Evolutionary conservation across 2,113 vertebrate species (phyloP).

Genomic region (human): GRCh38 chr7:109223501-109224000

Average conservation of each 20-base stretch:
- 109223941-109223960: not conserved
- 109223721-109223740: not conserved
- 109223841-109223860: not conserved
- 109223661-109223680: not conserved
- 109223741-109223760: not conserved
- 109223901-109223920: not conserved
- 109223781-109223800: not conserved
- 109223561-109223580: not conserved
- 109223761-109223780: not conserved
- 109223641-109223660: not conserved
- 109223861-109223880: not conserved
- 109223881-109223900: not conserved
- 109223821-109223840: not conserved
- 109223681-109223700: not conserved
- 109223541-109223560: not conserved
- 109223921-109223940: not conserved
- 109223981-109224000: not conserved
- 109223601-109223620: not conserved
- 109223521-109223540: not conserved
- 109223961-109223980: not conserved
- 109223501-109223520: not conserved
- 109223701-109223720: not conserved
- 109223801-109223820: not conserved
- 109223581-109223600: not conserved
- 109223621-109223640: not conserved